A percentile compares a stretch with the other conserved stretches of the same genome.
Conservation (phyloP, 2,113 vertebrate genomes). For the Oceanodroma tethys region DNA sequence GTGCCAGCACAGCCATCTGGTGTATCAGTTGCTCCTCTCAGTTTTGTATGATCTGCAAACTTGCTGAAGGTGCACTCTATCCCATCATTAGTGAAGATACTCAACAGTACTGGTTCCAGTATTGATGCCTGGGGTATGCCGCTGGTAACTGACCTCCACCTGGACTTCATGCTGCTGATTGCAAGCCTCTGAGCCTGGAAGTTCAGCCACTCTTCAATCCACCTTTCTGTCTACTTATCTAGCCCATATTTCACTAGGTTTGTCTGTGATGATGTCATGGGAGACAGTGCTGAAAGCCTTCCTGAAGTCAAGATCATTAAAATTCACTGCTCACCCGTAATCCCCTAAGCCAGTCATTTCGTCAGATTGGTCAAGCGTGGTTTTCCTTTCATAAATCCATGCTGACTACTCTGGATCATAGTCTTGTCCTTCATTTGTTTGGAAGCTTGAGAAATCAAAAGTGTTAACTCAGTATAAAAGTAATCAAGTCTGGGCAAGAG, state of each 20-base stretch:
- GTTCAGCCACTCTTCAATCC: neutral
- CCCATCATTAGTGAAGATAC: neutral
- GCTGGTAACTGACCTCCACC: neutral
- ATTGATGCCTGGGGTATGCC: neutral
- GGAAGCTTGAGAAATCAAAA: neutral
- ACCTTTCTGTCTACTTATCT: neutral
- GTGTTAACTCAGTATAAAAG: neutral
- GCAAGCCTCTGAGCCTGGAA: neutral
- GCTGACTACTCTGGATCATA: neutral
- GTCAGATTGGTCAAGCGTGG: neutral
- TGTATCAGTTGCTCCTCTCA: neutral
- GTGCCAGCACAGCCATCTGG: neutral
- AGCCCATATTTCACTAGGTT: neutral
- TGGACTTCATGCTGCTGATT: neutral
- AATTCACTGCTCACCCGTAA: neutral
- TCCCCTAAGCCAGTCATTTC: neutral
- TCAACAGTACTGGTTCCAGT: too few species aligned
- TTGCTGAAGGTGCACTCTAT: neutral
- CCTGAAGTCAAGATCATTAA: neutral
- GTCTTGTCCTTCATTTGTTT: neutral
- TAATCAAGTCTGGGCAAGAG: neutral
- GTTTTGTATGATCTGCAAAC: neutral
- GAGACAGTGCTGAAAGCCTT: neutral
- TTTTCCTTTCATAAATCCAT: neutral
- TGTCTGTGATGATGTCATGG: neutral